Conservation (phyloP, 2,113 vertebrate species). For the Plotosus lineatus region DNA sequence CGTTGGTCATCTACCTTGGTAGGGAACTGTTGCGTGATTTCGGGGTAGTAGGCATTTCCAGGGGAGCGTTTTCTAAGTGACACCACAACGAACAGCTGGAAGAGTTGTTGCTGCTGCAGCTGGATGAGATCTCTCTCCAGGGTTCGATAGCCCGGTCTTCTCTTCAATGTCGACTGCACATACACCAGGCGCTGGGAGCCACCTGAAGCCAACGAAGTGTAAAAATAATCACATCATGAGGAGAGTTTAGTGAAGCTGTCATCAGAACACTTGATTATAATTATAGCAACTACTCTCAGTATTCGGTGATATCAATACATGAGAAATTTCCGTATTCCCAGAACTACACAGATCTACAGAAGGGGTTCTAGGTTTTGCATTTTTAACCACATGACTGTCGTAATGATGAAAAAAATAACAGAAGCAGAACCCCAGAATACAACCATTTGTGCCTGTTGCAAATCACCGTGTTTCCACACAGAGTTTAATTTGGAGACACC, state of each 20-base stretch:
- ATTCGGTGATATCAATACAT: background rate
- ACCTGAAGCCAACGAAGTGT: conserved; percentile 59
- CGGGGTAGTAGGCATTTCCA: conserved; percentile 79
- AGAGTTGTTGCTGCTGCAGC: conserved; percentile 90
- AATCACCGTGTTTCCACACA: too few relatives aligned
- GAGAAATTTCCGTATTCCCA: background rate
- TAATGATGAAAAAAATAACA: background rate
- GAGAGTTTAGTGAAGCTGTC: background rate
- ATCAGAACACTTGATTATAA: background rate
- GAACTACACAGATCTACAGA: too few relatives aligned
- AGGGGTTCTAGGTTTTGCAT: background rate
- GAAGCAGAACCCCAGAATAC: too few relatives aligned
- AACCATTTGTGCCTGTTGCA: too few relatives aligned
- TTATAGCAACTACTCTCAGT: background rate
- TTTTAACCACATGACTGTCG: background rate
- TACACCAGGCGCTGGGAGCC: conserved; percentile 77
- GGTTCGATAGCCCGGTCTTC: conserved; percentile 88
- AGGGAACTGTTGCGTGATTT: conserved; percentile 94
- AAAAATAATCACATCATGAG: conserved; percentile 18
- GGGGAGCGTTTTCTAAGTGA: conserved; percentile 84
- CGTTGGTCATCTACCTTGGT: conserved; percentile 77
- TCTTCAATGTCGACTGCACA: conserved; percentile 79
- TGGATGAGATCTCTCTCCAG: conserved; percentile 92
- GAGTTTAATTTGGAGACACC: too few relatives aligned
- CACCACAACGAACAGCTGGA: conserved; percentile 95